phyloP scores from a whole-genome alignment of 2,113 vertebrate species.

The Megaceryle maxima region DNA sequence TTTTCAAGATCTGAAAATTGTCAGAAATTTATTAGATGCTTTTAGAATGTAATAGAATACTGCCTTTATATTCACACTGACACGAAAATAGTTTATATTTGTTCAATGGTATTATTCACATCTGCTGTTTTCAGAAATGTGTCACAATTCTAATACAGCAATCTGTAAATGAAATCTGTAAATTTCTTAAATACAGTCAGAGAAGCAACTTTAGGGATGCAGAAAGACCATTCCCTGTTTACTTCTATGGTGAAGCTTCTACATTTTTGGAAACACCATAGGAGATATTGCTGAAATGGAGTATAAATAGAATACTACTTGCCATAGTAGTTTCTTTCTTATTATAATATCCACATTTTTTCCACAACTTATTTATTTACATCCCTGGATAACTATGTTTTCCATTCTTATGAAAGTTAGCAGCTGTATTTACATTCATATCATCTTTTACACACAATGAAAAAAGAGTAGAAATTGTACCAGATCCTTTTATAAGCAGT shows the following conservation, averaged over 20 bases:
- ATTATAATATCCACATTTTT: neutral
- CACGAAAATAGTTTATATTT: neutral
- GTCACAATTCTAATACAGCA: neutral
- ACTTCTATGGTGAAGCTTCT: neutral
- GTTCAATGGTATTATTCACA: neutral
- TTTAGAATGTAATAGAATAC: neutral
- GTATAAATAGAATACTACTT: neutral
- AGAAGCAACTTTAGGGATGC: neutral
- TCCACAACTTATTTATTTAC: neutral
- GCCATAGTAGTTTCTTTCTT: neutral
- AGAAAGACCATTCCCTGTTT: neutral
- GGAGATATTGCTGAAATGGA: neutral
- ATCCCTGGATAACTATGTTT: neutral
- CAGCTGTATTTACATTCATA: neutral
- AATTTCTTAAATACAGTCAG: neutral
- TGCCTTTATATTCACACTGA: neutral
- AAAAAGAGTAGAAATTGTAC: neutral
- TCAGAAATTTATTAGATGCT: neutral
- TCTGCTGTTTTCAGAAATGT: neutral
- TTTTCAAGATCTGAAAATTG: neutral
- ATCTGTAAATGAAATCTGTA: neutral
- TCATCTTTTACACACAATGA: neutral
- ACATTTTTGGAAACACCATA: neutral
- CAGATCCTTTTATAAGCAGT: neutral
- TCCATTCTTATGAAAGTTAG: neutral